These are phyloP conservation scores for Synanthedon myopaeformis DNA, from an alignment of 2,888 invertebrate species.

Conservation along the genomic window DNA sequence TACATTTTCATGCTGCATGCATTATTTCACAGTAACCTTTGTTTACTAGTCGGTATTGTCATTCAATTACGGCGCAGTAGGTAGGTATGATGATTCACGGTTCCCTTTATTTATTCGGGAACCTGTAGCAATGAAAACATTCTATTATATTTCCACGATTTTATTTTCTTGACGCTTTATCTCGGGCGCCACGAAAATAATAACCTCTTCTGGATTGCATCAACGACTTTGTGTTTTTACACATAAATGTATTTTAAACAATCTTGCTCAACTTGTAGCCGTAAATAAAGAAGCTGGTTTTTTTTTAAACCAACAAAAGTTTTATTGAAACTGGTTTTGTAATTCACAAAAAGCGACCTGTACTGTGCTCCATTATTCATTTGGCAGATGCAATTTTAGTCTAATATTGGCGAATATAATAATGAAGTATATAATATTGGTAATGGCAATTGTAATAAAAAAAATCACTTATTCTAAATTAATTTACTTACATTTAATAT, in stretches of 20 bases:
- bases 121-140: background rate
- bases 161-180: too few relatives aligned
- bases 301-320: conserved; percentile 25
- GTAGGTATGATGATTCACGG: conserved; percentile 30
- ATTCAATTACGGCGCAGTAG: conserved; percentile 17
- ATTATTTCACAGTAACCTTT: conserved; percentile 53
- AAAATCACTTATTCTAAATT: too few relatives aligned
- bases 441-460: too few relatives aligned
- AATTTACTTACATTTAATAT: too few relatives aligned
- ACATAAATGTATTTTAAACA: background rate
- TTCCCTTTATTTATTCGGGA: conserved; percentile 8
- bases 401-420: conserved; percentile 12
- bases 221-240: conserved; percentile 1
- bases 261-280: background rate
- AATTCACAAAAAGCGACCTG: conserved; percentile 19
- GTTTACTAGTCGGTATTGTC: conserved; percentile 38
- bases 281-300: conserved; percentile 10
- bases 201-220: conserved; percentile 1
- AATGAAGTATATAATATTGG: too few relatives aligned
- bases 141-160: too few relatives aligned
- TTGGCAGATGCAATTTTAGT: conserved; percentile 31
- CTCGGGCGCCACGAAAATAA: too few relatives aligned
- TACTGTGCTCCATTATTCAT: conserved; percentile 14
- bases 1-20: conserved; percentile 40
- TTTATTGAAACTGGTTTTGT: conserved; percentile 28